phyloP scores from a whole-genome alignment of 2,113 vertebrate species.

The Hyaena hyaena region DNA sequence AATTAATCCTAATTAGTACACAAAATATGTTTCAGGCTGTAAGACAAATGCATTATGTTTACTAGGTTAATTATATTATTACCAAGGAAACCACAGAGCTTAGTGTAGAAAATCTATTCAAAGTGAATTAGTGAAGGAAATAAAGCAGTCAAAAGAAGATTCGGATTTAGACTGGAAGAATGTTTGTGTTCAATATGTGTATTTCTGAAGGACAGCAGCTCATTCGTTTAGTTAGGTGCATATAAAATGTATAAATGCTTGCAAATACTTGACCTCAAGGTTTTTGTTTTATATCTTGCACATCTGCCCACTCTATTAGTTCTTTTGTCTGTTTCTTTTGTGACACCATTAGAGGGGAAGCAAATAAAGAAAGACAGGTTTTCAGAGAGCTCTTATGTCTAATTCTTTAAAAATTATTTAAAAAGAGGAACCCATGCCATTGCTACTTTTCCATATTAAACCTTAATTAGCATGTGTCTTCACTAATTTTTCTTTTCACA shows the following conservation, averaged over 20 bases:
- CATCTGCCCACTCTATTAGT: background rate
- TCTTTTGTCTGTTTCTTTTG: background rate
- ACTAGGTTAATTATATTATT: constrained; percentile 52
- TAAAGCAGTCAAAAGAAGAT: constrained; percentile 5
- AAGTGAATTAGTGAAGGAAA: constrained; percentile 38
- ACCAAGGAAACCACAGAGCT: constrained; percentile 45
- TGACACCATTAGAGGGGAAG: background rate
- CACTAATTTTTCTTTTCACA: background rate
- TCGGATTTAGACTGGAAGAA: background rate
- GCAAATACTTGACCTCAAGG: background rate
- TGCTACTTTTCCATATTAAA: background rate
- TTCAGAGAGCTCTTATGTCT: background rate
- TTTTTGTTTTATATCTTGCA: constrained; percentile 20
- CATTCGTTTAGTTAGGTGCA: background rate
- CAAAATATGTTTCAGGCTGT: constrained; percentile 54
- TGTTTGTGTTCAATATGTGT: background rate
- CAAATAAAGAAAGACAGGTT: background rate
- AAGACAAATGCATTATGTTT: constrained; percentile 60
- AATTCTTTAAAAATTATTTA: constrained; percentile 8
- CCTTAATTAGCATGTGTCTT: background rate
- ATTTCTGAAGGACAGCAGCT: background rate
- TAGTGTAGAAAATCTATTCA: constrained; percentile 49
- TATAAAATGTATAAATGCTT: background rate
- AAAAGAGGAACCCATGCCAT: background rate
- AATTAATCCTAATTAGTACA: constrained; percentile 55